Base-by-base conservation (phyloP, 2,888 invertebrate genomes). In the Philaethria dido region DNA sequence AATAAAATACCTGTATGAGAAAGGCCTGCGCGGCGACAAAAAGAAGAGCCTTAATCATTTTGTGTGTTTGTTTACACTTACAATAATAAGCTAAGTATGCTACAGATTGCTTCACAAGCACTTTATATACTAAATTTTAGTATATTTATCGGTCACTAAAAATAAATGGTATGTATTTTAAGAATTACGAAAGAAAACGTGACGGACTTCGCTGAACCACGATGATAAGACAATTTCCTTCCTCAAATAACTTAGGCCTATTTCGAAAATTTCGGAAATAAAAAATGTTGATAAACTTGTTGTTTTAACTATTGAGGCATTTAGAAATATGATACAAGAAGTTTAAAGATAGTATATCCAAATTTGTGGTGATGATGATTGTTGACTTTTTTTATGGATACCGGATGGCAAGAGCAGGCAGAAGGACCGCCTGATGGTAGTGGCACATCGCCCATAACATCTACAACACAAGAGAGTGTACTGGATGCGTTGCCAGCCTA, bases 1-100 rank as follows among this genome's bases (percentile, higher is more conserved):
- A n/a, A 14, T 29, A 33, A 5, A 33, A 36, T 68, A 64, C 68
- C 68, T 64, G 64, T 20, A 68, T 55, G 54, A 68, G 50, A 13
- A 62, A 39, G 33, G 50, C 62, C 36, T 48, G 48, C 16, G 29
- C 52, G 33, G 62, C 39, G 20, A 47, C 47, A 22, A 50, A n/a
- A 36, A 62, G 33, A 3, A 62, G 36, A 36, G 18, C 48, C 48
- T 62, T 48, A 36, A 62, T 48, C 36, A 33, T 36, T 47, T 36
- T 62, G 16, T 11, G 16, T 45, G 20, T 50, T 47, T 39, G 33
- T 50, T 1, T 33, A 45, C 22, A 47, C 45, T 39, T 22, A 13
- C 1, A 50, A 36, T 22, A 18, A n/a, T 13, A 20, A 62, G 13
- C 48, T 48, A 22, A 61, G 16, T 45, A 36, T 61, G 22, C 13